phyloP scores from a whole-genome alignment of 2,797 vertebrate species.

The Gobio occitaniae region DNA sequence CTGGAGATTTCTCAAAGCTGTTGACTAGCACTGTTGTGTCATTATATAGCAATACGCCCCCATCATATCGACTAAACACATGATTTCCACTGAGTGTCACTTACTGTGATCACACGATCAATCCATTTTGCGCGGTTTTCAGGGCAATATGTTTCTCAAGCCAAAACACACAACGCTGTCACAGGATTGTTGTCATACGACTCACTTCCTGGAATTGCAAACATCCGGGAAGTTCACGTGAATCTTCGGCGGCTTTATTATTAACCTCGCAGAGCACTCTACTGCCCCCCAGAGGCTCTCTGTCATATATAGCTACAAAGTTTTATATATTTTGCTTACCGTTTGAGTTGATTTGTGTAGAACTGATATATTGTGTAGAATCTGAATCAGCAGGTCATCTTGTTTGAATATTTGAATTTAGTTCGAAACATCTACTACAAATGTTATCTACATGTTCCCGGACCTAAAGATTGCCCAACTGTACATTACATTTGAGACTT shows the following conservation, averaged over 20 bases:
- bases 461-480: background rate
- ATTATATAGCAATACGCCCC: background rate
- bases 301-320: background rate
- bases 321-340: background rate
- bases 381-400: background rate
- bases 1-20: slow-evolving; percentile 1
- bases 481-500: no score
- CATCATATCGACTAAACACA: background rate
- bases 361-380: background rate
- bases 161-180: background rate
- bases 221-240: slow-evolving; percentile 54
- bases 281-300: slow-evolving; percentile 34
- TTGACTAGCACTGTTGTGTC: background rate
- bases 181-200: slow-evolving; percentile 68
- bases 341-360: background rate
- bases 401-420: background rate
- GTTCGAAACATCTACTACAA: background rate
- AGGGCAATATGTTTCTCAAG: background rate
- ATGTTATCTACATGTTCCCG: background rate
- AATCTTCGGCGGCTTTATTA: background rate
- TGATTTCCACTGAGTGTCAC: slow-evolving; percentile 42
- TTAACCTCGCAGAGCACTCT: background rate
- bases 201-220: slow-evolving; percentile 50
- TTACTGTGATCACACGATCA: slow-evolving; percentile 38
- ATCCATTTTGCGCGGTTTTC: slow-evolving; percentile 14